These are phyloP conservation scores for Gryllus longicercus DNA, from an alignment of 2,888 invertebrate genomes.

Conservation along the genomic window DNA sequence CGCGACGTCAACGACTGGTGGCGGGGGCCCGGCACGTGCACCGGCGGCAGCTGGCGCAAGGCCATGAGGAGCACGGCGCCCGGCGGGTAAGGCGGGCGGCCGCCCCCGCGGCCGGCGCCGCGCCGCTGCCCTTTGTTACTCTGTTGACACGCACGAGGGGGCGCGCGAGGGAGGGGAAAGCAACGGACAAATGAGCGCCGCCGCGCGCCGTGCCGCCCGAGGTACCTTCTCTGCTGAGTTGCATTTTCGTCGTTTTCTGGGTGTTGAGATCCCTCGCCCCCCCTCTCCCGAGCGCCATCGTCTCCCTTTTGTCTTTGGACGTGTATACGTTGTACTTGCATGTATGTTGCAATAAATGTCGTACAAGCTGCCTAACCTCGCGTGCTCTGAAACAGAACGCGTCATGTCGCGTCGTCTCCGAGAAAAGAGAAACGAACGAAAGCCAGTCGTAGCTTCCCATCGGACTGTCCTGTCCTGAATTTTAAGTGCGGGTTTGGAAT, in stretches of 20 bases:
- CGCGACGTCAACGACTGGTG: slow-evolving; percentile 90
- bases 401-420: too few relatives aligned
- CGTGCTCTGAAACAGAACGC: too few relatives aligned
- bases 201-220: too few relatives aligned
- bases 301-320: background rate
- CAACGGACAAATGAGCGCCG: background rate
- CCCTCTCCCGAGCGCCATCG: background rate
- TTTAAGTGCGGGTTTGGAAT: too few relatives aligned
- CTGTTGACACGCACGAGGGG: background rate
- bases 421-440: too few relatives aligned
- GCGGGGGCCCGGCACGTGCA: slow-evolving; percentile 77
- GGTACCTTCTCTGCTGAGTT: too few relatives aligned
- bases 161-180: background rate
- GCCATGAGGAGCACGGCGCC: slow-evolving; percentile 19
- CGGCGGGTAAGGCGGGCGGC: background rate
- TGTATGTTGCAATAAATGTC: background rate
- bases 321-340: slow-evolving; percentile 7
- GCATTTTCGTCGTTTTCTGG: too few relatives aligned
- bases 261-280: too few relatives aligned
- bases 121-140: background rate
- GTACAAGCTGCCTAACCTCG: too few relatives aligned
- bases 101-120: background rate
- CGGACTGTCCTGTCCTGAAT: too few relatives aligned
- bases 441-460: too few relatives aligned
- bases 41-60: slow-evolving; percentile 66